Conservation (phyloP, 1,140 invertebrate genomes). For the Eurosta solidaginis region DNA sequence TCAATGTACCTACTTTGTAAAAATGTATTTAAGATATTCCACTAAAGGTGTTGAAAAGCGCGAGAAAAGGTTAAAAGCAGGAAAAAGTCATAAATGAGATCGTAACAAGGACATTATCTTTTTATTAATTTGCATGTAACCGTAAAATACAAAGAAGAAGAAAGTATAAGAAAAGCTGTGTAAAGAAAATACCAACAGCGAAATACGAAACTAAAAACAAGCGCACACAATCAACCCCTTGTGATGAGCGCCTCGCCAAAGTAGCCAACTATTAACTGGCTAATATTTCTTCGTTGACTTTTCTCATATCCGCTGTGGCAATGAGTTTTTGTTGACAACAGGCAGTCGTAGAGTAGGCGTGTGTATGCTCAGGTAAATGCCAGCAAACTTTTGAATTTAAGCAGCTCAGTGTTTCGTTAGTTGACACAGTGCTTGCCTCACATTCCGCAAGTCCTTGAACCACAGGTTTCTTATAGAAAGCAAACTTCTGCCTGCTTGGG, state of each 20-base stretch:
- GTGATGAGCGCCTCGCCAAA: neutral
- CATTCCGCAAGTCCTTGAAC: too few species aligned
- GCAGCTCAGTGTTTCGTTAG: too few species aligned
- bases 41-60: neutral
- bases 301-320: constrained; percentile 32
- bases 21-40: neutral
- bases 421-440: too few species aligned
- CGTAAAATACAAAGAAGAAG: neutral
- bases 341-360: neutral
- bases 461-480: too few species aligned
- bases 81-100: constrained; percentile 43
- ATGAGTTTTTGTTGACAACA: constrained; percentile 24
- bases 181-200: too few species aligned
- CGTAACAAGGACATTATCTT: constrained; percentile 49
- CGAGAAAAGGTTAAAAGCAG: neutral
- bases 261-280: neutral
- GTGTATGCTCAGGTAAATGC: neutral
- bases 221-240: too few species aligned
- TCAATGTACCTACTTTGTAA: neutral
- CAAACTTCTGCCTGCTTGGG: too few species aligned
- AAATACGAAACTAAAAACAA: neutral
- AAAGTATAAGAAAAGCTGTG: neutral
- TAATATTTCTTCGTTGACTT: constrained; percentile 12
- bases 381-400: too few species aligned
- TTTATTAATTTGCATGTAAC: constrained; percentile 54